A percentile compares a stretch with the other conserved stretches of the same genome.
phyloP scores from a whole-genome alignment of 92 coral and sea anemone genomes.

The Porites lobata region DNA sequence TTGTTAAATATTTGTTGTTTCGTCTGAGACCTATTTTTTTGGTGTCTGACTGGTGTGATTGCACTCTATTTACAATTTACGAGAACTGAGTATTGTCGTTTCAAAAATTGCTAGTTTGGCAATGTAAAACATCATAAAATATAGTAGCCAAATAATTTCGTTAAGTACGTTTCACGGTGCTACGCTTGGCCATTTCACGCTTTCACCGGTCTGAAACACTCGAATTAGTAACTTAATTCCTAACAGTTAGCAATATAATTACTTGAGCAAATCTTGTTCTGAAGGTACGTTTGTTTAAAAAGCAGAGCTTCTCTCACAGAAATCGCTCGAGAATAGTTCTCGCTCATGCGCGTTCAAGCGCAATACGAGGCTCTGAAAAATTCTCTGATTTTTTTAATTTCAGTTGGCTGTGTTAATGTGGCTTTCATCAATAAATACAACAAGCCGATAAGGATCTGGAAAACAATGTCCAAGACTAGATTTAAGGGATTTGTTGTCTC shows the following conservation, averaged over 20 bases:
- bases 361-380: neutral
- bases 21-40: too few relatives aligned
- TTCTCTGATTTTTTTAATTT: neutral
- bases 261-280: too few relatives aligned
- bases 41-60: too few relatives aligned
- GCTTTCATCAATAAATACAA: constrained; percentile 55
- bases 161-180: neutral
- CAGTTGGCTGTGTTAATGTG: constrained; percentile 69
- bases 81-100: too few relatives aligned
- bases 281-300: too few relatives aligned
- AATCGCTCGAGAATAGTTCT: neutral
- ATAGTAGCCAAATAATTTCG: neutral
- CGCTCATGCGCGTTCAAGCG: neutral
- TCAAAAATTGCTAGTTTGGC: too few relatives aligned
- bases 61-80: too few relatives aligned
- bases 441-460: constrained; percentile 71
- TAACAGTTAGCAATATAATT: neutral
- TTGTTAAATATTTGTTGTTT: neutral
- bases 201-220: neutral
- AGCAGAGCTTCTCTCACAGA: neutral
- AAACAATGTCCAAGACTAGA: constrained; percentile 62
- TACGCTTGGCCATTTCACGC: neutral
- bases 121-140: too few relatives aligned
- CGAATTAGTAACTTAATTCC: neutral
- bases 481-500: constrained; percentile 62